Conservation (phyloP, 1,140 invertebrate species). For the Aphaenogaster ashmeadi region DNA sequence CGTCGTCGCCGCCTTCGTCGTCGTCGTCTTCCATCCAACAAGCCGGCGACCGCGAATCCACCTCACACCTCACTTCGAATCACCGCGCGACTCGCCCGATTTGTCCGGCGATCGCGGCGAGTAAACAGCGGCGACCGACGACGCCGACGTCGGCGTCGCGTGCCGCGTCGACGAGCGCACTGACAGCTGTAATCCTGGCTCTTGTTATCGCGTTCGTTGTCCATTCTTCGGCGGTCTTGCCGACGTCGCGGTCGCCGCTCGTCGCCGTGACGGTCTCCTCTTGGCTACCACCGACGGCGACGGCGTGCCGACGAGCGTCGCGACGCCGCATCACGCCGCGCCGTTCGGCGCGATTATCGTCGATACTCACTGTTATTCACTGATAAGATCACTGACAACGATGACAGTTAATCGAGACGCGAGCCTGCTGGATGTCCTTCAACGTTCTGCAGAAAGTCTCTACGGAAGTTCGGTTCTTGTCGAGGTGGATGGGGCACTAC, state of each 20-base stretch:
- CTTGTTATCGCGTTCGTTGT: slow-evolving; percentile 20
- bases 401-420: neutral
- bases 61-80: slow-evolving; percentile 32
- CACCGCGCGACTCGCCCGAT: slow-evolving; percentile 30
- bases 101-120: slow-evolving; percentile 6
- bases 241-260: slow-evolving; percentile 18
- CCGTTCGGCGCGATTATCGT: neutral
- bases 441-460: neutral
- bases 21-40: slow-evolving; percentile 61
- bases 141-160: slow-evolving; percentile 57
- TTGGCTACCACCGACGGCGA: neutral
- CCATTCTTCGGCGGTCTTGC: slow-evolving; percentile 39
- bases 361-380: slow-evolving; percentile 2
- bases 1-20: slow-evolving; percentile 46
- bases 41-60: slow-evolving; percentile 15
- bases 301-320: neutral
- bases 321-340: slow-evolving; percentile 52
- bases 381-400: neutral
- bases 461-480: neutral
- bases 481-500: neutral
- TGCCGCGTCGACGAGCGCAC: slow-evolving; percentile 27
- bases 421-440: neutral
- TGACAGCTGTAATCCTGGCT: slow-evolving; percentile 41
- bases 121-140: slow-evolving; percentile 7
- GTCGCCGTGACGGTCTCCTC: slow-evolving; percentile 2